A percentile compares a stretch with the other conserved stretches of the same genome.
These are phyloP conservation scores for Echinops telfairi DNA, from an alignment of 2,113 vertebrate species.

Conservation along the genomic window DNA sequence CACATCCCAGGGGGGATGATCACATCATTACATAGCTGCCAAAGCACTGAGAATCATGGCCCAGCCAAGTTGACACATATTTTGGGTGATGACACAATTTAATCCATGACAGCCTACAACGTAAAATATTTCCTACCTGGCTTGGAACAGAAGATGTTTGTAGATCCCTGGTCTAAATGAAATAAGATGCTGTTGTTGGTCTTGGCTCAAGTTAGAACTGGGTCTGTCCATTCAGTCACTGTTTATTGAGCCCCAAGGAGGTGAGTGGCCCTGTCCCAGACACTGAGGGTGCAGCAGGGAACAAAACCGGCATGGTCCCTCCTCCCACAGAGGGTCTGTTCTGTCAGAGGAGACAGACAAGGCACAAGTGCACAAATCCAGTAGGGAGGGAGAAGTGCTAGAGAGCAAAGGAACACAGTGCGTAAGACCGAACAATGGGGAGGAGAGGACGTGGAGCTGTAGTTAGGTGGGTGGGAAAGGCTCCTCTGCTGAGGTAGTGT, in stretches of 20 bases:
- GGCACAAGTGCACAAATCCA: neutral
- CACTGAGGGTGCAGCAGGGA: neutral
- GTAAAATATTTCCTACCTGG: neutral
- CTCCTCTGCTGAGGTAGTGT: neutral
- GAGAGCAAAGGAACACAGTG: neutral
- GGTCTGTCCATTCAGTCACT: neutral
- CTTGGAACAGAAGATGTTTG: neutral
- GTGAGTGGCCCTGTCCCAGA: neutral
- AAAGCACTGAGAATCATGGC: too few species aligned
- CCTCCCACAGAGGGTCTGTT: neutral
- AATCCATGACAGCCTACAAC: neutral
- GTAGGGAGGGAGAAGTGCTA: neutral
- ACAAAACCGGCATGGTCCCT: neutral
- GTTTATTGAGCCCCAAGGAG: neutral
- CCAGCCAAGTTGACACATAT: too few species aligned
- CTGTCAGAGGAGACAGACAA: neutral
- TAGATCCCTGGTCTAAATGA: neutral
- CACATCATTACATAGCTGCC: too few species aligned
- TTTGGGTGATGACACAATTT: too few species aligned
- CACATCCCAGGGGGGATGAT: too few species aligned
- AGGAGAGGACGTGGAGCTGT: neutral
- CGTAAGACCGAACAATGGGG: neutral
- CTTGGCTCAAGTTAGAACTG: constrained; percentile 17
- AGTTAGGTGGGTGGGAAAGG: neutral
- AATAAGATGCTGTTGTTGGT: neutral